These are phyloP conservation scores for Rhabdornis inornatus DNA, from an alignment of 2,113 vertebrate species.

Conservation along the genomic window DNA sequence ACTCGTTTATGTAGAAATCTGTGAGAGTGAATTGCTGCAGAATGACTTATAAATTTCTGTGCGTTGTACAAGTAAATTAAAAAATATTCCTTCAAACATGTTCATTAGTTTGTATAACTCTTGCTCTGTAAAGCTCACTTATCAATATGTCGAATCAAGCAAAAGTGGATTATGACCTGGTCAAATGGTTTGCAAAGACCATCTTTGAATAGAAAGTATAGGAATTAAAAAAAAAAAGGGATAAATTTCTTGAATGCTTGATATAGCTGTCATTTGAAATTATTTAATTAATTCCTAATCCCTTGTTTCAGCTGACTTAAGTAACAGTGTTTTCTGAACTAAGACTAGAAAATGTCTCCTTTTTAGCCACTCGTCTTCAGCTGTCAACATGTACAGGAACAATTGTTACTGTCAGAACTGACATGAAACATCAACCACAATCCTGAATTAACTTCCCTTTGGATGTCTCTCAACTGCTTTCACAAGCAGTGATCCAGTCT, in stretches of 20 bases:
- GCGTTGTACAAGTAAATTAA: not conserved
- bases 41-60: not conserved
- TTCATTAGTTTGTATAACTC: not conserved
- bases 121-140: not conserved
- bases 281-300: conserved; percentile 7
- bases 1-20: not conserved
- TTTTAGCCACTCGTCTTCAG: conserved; percentile 27
- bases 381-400: conserved; percentile 55
- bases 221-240: not conserved
- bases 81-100: not conserved
- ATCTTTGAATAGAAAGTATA: conserved; percentile 22
- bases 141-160: not conserved
- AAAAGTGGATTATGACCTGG: not conserved
- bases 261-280: not conserved
- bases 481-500: not conserved
- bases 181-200: conserved; percentile 14
- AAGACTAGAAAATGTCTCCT: not conserved
- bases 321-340: not conserved
- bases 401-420: conserved; percentile 61
- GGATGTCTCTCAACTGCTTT: conserved; percentile 9
- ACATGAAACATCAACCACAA: conserved; percentile 40
- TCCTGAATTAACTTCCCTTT: conserved; percentile 45
- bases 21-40: not conserved
- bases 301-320: not conserved
- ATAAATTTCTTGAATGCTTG: conserved; percentile 13